phyloP scores from a whole-genome alignment of 2,797 vertebrate genomes.

The Enteromius treurensis region DNA sequence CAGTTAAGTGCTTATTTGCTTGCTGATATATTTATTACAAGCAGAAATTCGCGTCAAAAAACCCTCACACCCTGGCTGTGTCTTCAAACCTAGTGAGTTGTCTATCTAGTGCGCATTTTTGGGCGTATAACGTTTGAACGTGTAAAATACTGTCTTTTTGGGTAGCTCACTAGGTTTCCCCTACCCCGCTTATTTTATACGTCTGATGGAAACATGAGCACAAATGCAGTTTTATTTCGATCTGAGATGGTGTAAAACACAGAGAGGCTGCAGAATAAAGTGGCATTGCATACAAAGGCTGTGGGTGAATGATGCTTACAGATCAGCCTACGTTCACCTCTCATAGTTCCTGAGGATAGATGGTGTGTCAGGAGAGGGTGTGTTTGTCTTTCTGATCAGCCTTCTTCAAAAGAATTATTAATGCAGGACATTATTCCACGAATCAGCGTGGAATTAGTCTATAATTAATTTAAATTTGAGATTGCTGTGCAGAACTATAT shows the following conservation, averaged over 20 bases:
- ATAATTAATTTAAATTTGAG: not conserved
- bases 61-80: conserved; percentile 27
- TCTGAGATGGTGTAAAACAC: conserved; percentile 40
- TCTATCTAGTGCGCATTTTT: conserved; percentile 6
- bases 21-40: not conserved
- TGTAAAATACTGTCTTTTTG: not conserved
- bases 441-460: not conserved
- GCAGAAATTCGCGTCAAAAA: not conserved
- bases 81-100: conserved; percentile 2
- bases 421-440: not conserved
- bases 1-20: conserved; percentile 9
- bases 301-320: conserved; percentile 47
- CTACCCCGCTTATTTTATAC: conserved; percentile 15
- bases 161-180: conserved; percentile 14
- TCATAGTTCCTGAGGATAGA: conserved; percentile 22
- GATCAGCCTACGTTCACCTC: conserved; percentile 33
- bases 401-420: conserved; percentile 14
- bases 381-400: conserved; percentile 42
- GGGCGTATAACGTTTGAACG: conserved; percentile 14
- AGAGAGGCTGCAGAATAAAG: conserved; percentile 22
- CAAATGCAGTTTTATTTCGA: conserved; percentile 23
- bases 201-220: conserved; percentile 27
- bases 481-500: not conserved
- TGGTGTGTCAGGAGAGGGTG: conserved; percentile 34
- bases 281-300: conserved; percentile 1